A percentile compares a stretch with the other conserved stretches of the same genome.
phyloP scores from a whole-genome alignment of 2,797 vertebrate genomes.

The Calcarius lapponicus region DNA sequence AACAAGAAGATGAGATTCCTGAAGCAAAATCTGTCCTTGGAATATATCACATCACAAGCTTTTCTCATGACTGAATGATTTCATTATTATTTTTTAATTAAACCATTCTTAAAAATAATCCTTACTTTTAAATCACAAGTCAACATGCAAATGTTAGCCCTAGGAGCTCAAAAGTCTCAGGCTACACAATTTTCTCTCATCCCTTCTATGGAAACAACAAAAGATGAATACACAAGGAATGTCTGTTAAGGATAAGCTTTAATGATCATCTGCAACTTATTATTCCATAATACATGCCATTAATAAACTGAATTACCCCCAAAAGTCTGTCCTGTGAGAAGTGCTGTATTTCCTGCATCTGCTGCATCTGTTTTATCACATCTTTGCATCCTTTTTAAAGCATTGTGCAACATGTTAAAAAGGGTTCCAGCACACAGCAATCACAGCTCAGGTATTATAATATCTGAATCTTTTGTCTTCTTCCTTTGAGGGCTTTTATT shows the following conservation, averaged over 20 bases:
- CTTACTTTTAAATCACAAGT: constrained; percentile 52
- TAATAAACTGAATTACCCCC: constrained; percentile 76
- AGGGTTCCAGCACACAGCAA: constrained; percentile 33
- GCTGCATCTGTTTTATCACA: constrained; percentile 71
- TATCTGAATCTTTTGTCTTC: constrained; percentile 13
- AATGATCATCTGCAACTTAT: constrained; percentile 78
- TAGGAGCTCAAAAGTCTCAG: constrained; percentile 44
- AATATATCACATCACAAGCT: constrained; percentile 21
- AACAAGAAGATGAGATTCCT: not conserved
- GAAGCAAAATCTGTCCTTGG: not conserved
- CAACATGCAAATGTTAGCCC: constrained; percentile 35
- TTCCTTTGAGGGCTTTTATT: not conserved
- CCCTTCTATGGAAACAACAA: constrained; percentile 67
- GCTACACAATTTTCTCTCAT: constrained; percentile 49
- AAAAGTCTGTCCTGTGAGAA: constrained; percentile 65
- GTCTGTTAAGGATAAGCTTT: constrained; percentile 71
- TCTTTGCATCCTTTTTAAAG: constrained; percentile 62
- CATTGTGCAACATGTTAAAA: constrained; percentile 36
- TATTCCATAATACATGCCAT: constrained; percentile 68
- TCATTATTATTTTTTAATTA: constrained; percentile 55
- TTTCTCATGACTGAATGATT: constrained; percentile 41
- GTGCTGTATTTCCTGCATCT: constrained; percentile 67
- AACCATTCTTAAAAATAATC: constrained; percentile 37
- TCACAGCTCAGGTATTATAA: constrained; percentile 9
- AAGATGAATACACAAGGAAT: constrained; percentile 63